Conservation (phyloP, 2,888 invertebrate species). For the Chorisops tibialis region DNA sequence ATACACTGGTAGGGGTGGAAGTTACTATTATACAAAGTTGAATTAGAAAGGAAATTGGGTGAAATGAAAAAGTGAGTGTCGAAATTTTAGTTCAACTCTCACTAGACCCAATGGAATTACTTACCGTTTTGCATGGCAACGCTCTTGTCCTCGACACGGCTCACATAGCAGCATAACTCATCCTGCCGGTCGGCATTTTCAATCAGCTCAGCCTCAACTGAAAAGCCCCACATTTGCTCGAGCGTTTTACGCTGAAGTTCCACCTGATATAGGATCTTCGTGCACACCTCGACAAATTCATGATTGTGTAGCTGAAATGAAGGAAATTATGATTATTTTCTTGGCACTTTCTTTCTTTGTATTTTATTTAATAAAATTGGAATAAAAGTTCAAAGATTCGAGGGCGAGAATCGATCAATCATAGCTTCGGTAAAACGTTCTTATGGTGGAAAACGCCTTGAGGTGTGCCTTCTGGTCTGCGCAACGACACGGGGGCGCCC, state of each 20-base stretch:
- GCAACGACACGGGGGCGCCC: too few relatives aligned
- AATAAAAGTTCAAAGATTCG: too few relatives aligned
- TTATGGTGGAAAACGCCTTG: too few relatives aligned
- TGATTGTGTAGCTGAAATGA: conserved; percentile 78
- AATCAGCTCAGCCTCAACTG: conserved; percentile 94
- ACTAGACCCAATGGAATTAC: too few relatives aligned
- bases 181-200: conserved; percentile 95
- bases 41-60: conserved; percentile 1
- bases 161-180: conserved; percentile 95
- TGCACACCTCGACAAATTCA: conserved; percentile 93
- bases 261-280: conserved; percentile 94
- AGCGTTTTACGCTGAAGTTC: conserved; percentile 85
- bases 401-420: too few relatives aligned
- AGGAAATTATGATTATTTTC: background rate
- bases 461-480: too few relatives aligned
- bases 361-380: too few relatives aligned
- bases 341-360: too few relatives aligned
- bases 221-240: conserved; percentile 97
- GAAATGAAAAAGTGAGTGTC: background rate
- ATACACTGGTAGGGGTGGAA: too few relatives aligned
- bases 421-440: too few relatives aligned
- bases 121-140: conserved; percentile 95
- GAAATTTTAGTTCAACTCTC: too few relatives aligned
- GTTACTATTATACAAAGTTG: background rate
- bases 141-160: conserved; percentile 92